A percentile compares a stretch with the other conserved stretches of the same genome.
Conservation (phyloP, 1,140 invertebrate species). For the Aphelinus atriplicis region DNA sequence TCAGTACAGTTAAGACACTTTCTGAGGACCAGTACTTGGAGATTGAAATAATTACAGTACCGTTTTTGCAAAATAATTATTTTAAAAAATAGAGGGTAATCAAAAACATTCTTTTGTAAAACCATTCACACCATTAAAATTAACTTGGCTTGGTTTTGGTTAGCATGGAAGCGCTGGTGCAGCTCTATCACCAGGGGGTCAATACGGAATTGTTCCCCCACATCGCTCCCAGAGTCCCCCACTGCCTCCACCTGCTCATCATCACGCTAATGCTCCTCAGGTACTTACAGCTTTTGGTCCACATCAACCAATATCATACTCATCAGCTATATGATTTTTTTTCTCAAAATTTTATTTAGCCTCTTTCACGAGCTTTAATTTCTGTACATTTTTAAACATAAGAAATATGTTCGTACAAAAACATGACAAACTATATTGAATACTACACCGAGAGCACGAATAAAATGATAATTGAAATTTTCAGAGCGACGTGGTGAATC, state of each 20-base stretch:
- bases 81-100: background rate
- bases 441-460: too few relatives aligned
- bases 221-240: constrained; percentile 72
- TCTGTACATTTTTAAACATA: too few relatives aligned
- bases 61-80: background rate
- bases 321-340: background rate
- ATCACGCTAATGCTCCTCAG: constrained; percentile 82
- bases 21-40: too few relatives aligned
- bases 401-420: too few relatives aligned
- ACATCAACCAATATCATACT: background rate
- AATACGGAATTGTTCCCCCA: constrained; percentile 61
- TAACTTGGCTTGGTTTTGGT: constrained; percentile 57
- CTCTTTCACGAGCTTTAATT: too few relatives aligned
- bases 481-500: constrained; percentile 73
- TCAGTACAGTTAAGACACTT: background rate
- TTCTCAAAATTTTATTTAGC: too few relatives aligned
- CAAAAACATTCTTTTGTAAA: too few relatives aligned
- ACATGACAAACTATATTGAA: too few relatives aligned
- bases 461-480: too few relatives aligned
- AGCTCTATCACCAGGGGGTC: constrained; percentile 60
- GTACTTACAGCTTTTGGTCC: constrained; percentile 59
- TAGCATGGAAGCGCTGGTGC: constrained; percentile 62
- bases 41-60: too few relatives aligned
- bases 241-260: constrained; percentile 78
- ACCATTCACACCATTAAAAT: constrained; percentile 29